Conservation (phyloP, 2,113 vertebrate species). For the Elanus axillaris region DNA sequence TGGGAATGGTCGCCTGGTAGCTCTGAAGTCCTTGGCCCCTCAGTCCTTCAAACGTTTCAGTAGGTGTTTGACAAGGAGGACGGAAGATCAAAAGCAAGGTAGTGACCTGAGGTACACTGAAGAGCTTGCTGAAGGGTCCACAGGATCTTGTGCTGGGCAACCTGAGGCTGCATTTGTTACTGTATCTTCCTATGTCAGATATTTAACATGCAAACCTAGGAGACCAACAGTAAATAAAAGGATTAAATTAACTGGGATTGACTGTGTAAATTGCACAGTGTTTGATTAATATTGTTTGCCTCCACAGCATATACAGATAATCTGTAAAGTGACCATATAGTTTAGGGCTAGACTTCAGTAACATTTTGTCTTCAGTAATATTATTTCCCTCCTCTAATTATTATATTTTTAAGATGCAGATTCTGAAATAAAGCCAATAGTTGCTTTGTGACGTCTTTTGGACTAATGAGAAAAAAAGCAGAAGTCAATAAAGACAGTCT, state of each 20-base stretch:
- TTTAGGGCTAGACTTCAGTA: background rate
- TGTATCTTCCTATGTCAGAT: background rate
- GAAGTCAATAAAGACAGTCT: background rate
- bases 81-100: no score
- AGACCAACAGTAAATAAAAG: background rate
- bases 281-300: background rate
- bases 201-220: background rate
- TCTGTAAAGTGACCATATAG: background rate
- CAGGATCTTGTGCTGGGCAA: background rate
- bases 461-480: background rate
- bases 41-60: background rate
- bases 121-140: no score
- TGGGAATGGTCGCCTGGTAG: no score
- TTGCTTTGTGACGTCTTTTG: background rate
- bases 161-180: background rate
- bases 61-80: background rate
- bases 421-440: background rate
- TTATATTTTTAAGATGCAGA: background rate
- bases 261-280: background rate
- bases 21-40: no score
- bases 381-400: background rate
- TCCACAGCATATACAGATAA: background rate
- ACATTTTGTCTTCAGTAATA: background rate
- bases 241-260: background rate
- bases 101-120: rapidly evolving